Evolutionary conservation across 2,113 vertebrate species (phyloP), one percentile per base, ranked within the genome.

Genomic region (Capreolus pygargus): DNA sequence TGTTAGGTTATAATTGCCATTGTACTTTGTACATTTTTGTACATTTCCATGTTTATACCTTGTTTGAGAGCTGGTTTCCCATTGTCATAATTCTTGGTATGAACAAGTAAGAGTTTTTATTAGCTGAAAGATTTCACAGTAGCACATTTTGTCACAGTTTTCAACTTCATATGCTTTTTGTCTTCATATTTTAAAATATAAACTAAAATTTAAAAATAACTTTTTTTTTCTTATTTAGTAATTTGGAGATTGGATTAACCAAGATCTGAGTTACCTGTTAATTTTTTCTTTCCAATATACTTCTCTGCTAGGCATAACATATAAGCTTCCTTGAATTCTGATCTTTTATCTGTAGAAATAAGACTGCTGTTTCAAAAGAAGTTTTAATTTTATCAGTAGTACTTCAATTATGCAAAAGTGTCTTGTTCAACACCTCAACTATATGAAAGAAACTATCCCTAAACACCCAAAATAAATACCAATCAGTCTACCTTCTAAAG

Each of bases 61-160:
- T 81, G 23, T 90, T 74, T 57, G 58, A 17, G 58, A 94, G 16
- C 17, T 9, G 86, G 60, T 84, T 27, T 90, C 50, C 7, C 21
- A 5, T 67, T 94, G 19, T 58, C 60, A 25, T 86, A 87, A 89
- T 50, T 84, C 4, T 83, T 43, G 27, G n/a, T 87, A 13, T 36
- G 89, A 78, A 91, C 30, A 88, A 58, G 5, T 87, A 85, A 85
- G 60, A 21, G 14, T 81, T 95, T 92, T 89, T 96, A 64, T 55
- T 85, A 79, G 33, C 43, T 74, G 19, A 39, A 74, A 36, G 67
- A 76, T 95, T 96, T 97, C 54, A 76, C 78, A 30, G 36, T 74
- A 74, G 58, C 93, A 61, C 43, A 57, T 85, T 96, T 97, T 92
- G 25, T 95, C 47, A 67, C 30, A 92, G 1, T 95, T 95, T 94